Evolutionary conservation across 2,797 vertebrate species (phyloP).

Genomic region (Taeniopygia guttata): DNA sequence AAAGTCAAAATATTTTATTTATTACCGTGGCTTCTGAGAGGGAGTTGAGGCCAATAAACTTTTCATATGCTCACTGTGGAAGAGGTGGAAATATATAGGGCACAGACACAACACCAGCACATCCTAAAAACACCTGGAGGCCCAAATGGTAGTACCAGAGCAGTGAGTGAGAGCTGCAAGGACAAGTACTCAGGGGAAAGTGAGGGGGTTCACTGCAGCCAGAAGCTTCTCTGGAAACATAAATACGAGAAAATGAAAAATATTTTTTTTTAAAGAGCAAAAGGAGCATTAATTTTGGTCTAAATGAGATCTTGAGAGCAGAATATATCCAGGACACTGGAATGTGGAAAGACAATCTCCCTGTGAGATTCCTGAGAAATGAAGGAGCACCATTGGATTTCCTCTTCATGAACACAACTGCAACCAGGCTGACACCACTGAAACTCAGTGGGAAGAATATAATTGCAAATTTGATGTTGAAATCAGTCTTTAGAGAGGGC

Average conservation of each 20-base stretch:
- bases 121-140: neutral
- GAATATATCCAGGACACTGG: neutral
- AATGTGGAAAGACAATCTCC: neutral
- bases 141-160: neutral
- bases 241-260: neutral
- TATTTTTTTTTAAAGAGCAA: fast-evolving
- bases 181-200: neutral
- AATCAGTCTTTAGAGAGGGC: neutral
- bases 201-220: neutral
- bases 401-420: neutral
- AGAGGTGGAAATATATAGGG: neutral
- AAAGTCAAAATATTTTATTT: neutral
- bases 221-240: neutral
- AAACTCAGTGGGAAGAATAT: neutral
- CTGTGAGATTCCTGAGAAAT: neutral
- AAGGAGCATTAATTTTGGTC: neutral
- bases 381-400: neutral
- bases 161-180: neutral
- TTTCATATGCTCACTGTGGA: neutral
- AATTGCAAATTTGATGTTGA: neutral
- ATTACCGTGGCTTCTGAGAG: neutral
- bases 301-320: neutral
- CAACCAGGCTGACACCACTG: neutral
- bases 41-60: neutral
- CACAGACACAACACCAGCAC: neutral